Base-by-base conservation (phyloP, 2,888 invertebrate genomes). In the Spialia ferax region DNA sequence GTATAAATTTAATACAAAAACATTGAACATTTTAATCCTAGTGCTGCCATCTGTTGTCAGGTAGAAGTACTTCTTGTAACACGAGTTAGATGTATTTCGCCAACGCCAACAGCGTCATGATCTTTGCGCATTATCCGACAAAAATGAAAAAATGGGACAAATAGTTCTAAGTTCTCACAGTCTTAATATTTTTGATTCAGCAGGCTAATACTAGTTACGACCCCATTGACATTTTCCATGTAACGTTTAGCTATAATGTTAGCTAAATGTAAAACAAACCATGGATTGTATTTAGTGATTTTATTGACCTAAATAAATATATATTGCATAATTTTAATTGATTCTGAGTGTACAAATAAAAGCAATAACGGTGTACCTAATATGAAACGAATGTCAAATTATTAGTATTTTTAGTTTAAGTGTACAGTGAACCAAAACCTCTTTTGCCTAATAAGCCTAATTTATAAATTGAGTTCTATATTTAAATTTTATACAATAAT, bases 181-280 rank as follows among this genome's bases (percentile, higher is more conserved):
- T 7, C 38, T 2, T 7, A 11, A 4, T 20, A 63, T 56, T 61
- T 69, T 78, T 65, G 70, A 79, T 74, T 79, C 73, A 26, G 77
- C 70, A 65, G 83, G 63, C 1, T 79, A 72, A 60, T 67, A 71
- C 70, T 73, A 78, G 75, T 75, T 79, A 77, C 79, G 76, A 79
- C 79, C 75, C 72, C 80, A 86, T 84, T 86, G 85, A 81, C 81
- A 79, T 84, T 83, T 82, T 79, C 73, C 64, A 23, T 54, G 42
- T 42, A 22, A 50, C 38, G 38, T 18, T 23, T 65, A 60, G 60
- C 52, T 59, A 42, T 26, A 26, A 1, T 54, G 22, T n/a, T 60
- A 54, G 26, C 35, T 59, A 59, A 50, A 50, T 59, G 52, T 52
- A 29, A 77, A 71, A 80, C 76, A 79, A 76, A 78, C 78, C 76